These are phyloP conservation scores for Luffia ferchaultella DNA, from an alignment of 2,888 invertebrate genomes.

Conservation along the genomic window DNA sequence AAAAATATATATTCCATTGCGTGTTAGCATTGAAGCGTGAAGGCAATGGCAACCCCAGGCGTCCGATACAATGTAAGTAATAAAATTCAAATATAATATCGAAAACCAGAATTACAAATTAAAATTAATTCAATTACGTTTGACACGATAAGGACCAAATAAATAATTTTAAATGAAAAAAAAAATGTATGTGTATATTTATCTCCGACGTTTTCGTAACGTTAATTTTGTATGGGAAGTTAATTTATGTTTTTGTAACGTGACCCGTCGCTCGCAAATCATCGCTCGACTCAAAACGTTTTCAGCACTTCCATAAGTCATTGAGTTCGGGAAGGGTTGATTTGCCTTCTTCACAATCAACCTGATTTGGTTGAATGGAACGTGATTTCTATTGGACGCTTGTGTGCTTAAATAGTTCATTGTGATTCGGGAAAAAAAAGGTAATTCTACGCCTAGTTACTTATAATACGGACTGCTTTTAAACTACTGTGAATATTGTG, in stretches of 20 bases:
- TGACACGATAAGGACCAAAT: no score
- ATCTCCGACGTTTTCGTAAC: not conserved
- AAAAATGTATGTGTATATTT: no score
- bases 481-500: no score
- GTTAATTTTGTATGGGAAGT: not conserved
- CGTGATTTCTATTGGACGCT: conserved; percentile 29
- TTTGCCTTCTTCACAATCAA: conserved; percentile 17
- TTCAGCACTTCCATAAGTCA: conserved; percentile 34
- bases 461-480: no score
- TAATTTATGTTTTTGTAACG: not conserved
- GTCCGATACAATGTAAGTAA: no score
- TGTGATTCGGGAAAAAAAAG: not conserved
- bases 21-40: no score
- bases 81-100: no score
- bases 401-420: conserved; percentile 12
- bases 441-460: not conserved
- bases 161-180: no score
- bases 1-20: no score
- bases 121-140: no score
- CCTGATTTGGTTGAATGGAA: conserved; percentile 28
- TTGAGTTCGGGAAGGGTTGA: conserved; percentile 30
- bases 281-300: conserved; percentile 27
- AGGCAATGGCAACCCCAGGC: no score
- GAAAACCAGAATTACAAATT: no score
- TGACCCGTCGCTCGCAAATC: conserved; percentile 27